Percentiles rank a stretch among this genome's conserved stretches.
phyloP scores from a whole-genome alignment of 2,888 invertebrate genomes.

The Neoascia interrupta region DNA sequence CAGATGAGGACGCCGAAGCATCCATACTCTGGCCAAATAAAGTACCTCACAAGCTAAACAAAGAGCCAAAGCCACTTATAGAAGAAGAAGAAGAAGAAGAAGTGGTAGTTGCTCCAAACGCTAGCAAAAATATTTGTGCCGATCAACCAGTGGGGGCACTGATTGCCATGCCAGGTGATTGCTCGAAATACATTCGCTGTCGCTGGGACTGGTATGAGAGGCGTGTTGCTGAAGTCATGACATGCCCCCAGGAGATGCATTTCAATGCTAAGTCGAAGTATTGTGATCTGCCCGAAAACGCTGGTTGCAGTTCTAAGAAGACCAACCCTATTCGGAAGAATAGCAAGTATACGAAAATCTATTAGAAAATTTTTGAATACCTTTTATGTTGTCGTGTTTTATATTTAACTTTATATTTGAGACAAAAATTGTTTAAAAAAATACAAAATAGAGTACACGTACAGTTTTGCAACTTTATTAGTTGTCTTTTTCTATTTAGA shows the following conservation, averaged over 20 bases:
- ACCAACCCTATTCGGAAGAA: not conserved
- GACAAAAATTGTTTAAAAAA: too few relatives aligned
- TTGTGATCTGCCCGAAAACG: slow-evolving; percentile 66
- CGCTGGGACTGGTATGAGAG: slow-evolving; percentile 55
- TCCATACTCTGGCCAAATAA: not conserved
- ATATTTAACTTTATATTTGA: too few relatives aligned
- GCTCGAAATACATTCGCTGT: slow-evolving; percentile 70
- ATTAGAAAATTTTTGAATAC: not conserved
- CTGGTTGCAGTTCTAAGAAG: slow-evolving; percentile 36
- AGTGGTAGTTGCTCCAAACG: not conserved
- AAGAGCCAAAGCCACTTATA: not conserved
- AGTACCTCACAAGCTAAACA: not conserved
- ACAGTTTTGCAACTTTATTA: too few relatives aligned
- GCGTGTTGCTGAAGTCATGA: slow-evolving; percentile 38
- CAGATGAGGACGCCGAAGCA: not conserved
- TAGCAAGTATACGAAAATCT: not conserved
- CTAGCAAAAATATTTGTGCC: slow-evolving; percentile 68
- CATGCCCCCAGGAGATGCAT: slow-evolving; percentile 51
- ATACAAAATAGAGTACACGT: too few relatives aligned
- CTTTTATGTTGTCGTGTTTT: too few relatives aligned
- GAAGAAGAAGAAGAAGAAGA: not conserved
- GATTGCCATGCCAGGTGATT: slow-evolving; percentile 71
- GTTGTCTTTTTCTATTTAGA: too few relatives aligned
- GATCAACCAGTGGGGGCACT: slow-evolving; percentile 71
- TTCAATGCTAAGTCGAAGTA: slow-evolving; percentile 57